These are phyloP conservation scores for Hydractinia symbiolongicarpus DNA, from an alignment of 30 jellyfish, hydroid and myxozoan species.

Conservation along the genomic window DNA sequence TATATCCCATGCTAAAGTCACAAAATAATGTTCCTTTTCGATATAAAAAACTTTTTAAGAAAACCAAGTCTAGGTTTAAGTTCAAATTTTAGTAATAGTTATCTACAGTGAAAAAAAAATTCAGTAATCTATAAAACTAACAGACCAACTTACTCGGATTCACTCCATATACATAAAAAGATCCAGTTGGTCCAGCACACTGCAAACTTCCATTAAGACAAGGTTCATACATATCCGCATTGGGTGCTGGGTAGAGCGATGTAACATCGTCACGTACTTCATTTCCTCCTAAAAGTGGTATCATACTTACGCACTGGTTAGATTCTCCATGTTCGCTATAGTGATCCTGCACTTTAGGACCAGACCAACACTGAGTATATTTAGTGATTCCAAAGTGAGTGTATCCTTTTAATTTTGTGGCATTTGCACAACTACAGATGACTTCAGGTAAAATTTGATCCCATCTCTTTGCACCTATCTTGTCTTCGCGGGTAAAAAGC, in stretches of 20 bases:
- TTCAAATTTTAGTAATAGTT: no score
- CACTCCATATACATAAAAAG: slow-evolving; percentile 25
- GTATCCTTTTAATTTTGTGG: slow-evolving; percentile 60
- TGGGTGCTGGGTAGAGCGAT: slow-evolving; percentile 2
- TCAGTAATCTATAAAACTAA: background rate
- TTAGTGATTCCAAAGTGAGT: slow-evolving; percentile 71
- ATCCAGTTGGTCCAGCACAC: slow-evolving; percentile 28
- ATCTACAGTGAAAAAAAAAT: background rate
- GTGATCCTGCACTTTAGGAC: slow-evolving; percentile 72
- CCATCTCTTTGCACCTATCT: slow-evolving; percentile 51
- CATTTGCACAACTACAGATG: slow-evolving; percentile 80
- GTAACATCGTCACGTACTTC: background rate
- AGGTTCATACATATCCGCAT: slow-evolving; percentile 12
- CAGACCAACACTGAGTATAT: slow-evolving; percentile 71
- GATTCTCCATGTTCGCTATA: slow-evolving; percentile 68
- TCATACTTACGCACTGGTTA: slow-evolving; percentile 48
- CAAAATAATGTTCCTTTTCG: no score
- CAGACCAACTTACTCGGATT: background rate
- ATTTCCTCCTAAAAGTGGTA: background rate
- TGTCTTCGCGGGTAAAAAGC: slow-evolving; percentile 51
- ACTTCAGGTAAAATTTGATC: slow-evolving; percentile 61
- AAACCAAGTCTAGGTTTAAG: no score
- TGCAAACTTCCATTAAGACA: slow-evolving; percentile 16
- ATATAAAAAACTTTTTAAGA: no score
- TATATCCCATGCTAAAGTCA: no score